Evolutionary conservation across 30 jellyfish, hydroid and myxozoan species (phyloP).

Genomic region (Hydractinia symbiolongicarpus): DNA sequence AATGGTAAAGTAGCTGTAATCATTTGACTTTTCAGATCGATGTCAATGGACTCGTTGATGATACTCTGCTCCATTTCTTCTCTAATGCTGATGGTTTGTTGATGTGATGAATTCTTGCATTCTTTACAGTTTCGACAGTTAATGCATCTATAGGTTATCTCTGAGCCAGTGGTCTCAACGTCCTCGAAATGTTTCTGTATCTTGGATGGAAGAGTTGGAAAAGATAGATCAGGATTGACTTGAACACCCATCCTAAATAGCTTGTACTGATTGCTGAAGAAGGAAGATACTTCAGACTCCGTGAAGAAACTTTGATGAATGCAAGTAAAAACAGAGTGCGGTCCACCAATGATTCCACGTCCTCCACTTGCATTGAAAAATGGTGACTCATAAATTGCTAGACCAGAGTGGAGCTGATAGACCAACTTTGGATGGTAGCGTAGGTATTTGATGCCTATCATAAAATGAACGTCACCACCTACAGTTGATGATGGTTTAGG

Average conservation of each 20-base stretch:
- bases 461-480: slow-evolving; percentile 30
- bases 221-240: background rate
- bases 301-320: background rate
- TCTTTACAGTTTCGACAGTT: background rate
- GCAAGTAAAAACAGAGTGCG: background rate
- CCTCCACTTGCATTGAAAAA: background rate
- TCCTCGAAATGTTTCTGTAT: background rate
- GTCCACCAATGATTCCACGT: slow-evolving; percentile 29
- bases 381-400: background rate
- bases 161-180: background rate
- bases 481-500: slow-evolving; percentile 26
- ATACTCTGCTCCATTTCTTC: slow-evolving; percentile 2
- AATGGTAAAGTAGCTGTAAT: background rate
- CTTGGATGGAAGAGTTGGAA: background rate
- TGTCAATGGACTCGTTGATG: background rate
- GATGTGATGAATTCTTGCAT: background rate
- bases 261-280: slow-evolving; percentile 10
- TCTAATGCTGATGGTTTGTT: background rate
- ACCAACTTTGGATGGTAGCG: background rate
- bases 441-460: slow-evolving; percentile 27
- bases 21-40: background rate
- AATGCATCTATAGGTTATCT: slow-evolving; percentile 1
- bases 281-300: background rate
- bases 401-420: slow-evolving; percentile 15
- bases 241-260: background rate